Evolutionary conservation across 2,797 vertebrate genomes (phyloP), one percentile per base, ranked within the genome.

Genomic region (Phyllotis vaccarum): DNA sequence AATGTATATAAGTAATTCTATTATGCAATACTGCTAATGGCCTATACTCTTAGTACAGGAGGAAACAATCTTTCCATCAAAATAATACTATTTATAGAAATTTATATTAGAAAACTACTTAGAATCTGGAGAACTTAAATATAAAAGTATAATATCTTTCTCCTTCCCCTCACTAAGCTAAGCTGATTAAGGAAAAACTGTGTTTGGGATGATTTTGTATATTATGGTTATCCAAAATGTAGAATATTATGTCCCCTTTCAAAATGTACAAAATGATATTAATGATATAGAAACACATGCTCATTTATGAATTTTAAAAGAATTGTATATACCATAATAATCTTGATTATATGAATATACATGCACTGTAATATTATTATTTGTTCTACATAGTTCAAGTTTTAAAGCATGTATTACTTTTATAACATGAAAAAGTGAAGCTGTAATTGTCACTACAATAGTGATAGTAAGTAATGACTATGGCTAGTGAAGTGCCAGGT

Each of bases 91-190:
- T 34, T 90, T 92, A 8, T 49, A 86, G 46, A 40, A 94, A 95
- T 81, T 88, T 49, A 79, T n/a, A n/a, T 43, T 70, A 90, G 81
- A 60, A 95, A 96, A 78, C 91, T 56, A 80, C 62, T 90, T 79
- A 79, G 95, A 96, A 90, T 70, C 21, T 76, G 17, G 3, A 75
- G 31, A 82, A 72, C 66, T 76, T 88, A 92, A 24, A 90, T 70
- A 95, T 3, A 94, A 68, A 87, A 14, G 10, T 37, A 37, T 54
- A 79, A 49, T 52, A 17, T 34, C 46, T 43, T 7, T 43, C 72
- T 72, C 37, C n/a, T n/a, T 19, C 60, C 24, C 60, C 62, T 29
- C 60, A 66, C 40, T 46, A 46, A 85, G 60, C 40, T 46, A 46
- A 85, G 60, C 52, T 87, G 46, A 95, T 27, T 64, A 87, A 56